Base-by-base conservation (phyloP, 2,113 vertebrate species). In the Nothobranchius furzeri region DNA sequence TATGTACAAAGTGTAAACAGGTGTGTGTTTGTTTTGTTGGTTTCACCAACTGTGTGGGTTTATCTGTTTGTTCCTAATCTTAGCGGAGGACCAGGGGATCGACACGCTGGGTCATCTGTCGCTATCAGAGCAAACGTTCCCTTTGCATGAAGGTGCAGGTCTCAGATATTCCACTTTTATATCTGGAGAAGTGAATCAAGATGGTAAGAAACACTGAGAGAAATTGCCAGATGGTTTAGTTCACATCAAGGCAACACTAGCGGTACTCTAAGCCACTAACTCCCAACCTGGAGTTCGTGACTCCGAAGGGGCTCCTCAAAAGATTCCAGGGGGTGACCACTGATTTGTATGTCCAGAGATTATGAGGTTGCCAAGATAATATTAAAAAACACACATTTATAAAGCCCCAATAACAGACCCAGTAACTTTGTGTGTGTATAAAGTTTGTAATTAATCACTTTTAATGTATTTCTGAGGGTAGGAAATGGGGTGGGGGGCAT, bases 171-270 rank as follows among this genome's bases (percentile, higher is more conserved):
- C 89, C 64, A 53, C 84, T 17, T 77, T 91, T 12, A 55, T 89
- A 49, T 80, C 87, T 77, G 86, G 71, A 14, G 89, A 90, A 61
- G 68, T 82, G 57, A 85, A 73, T 85, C 86, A 82, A 87, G 85
- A 92, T 1, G 85, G 92, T 92, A 45, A 85, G 80, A 71, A 59
- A 57, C 6, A 36, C 8, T 15, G 17, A 6, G 24, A 36, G 0
- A 9, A 55, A 7, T 0, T 55, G 52, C 8, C 30, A 15, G 14
- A 12, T 14, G 12, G 30, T 14, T 58, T 9, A 40, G 13, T n/a
- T 17, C 5, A 53, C 8, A 11, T 4, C 36, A 42, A 30, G 20
- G 17, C 11, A 53, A 6, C 24, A 53, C 51, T 24, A 53, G 51
- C 30, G 51, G 1, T 25, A n/a, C 14, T n/a, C 37, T 40, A 40